Base-by-base conservation (phyloP, 1,140 invertebrate genomes). In the Dinothrombium tinctorium region DNA sequence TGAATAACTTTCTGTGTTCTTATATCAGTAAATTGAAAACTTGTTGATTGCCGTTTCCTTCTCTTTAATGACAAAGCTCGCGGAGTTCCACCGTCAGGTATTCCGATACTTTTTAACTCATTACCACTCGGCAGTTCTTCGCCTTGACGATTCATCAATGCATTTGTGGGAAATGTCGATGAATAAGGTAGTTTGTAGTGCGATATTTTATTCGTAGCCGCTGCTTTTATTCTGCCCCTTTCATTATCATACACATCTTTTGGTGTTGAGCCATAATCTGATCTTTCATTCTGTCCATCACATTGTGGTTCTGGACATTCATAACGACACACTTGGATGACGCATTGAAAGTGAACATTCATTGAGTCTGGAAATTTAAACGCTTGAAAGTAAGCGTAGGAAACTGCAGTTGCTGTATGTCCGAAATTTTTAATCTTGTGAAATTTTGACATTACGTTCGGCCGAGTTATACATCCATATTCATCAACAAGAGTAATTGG, bases 391-490 rank as follows among this genome's bases (percentile, higher is more conserved):
- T 87, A 80, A 0, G 83, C 81, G 50, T 86, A 89, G 0, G 80
- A 84, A 3, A 87, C 60, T 1, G 87, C 81, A 2, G 79, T 83
- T 4, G 84, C 84, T 40, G 76, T 80, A 0, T 80, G 75, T 7
- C 83, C 84, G 43, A 89, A 90, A 55, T 89, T 89, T 57, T 89
- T 89, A 44, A 90, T 87, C 53, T 90, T 89, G 0, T 81, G 84
- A 54, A 90, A 89, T 42, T 75, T 66, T 0, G 82, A 87, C 78
- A 90, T 89, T 1, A 89, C 61, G 56, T 89, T 90, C 0, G 81
- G 81, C 43, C 83, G 59, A 0, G 79, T 81, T 7, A 90, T 79
- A 54, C 84, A 90, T 33, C 84, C 84, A 38, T 76, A 72, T 54
- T 87, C 80, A 58, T 90, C 82, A 2, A 90, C 83, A 47, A 90